Evolutionary conservation across 2,113 vertebrate species (phyloP).

Genomic region (Gadus chalcogrammus): DNA sequence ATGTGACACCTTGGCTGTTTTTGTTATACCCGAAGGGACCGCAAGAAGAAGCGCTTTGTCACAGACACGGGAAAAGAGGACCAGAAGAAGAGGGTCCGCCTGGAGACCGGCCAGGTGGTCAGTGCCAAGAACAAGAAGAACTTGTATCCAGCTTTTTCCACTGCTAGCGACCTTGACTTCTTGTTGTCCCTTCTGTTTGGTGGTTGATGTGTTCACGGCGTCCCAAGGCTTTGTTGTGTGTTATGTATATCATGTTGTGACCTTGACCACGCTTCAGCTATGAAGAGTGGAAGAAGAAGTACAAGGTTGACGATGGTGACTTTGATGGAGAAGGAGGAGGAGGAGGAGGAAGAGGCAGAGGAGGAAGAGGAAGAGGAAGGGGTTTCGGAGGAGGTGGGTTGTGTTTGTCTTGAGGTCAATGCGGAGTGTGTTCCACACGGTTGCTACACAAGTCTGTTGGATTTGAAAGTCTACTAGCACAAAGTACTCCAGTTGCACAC

Average conservation of each 20-base stretch:
- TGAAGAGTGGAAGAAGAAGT: constrained; percentile 95
- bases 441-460: too few species aligned
- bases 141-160: constrained; percentile 82
- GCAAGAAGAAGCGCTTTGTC: constrained; percentile 93
- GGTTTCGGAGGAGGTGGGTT: constrained; percentile 26
- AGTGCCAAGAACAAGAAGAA: constrained; percentile 85
- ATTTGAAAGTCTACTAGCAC: too few species aligned
- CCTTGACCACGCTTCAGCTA: constrained; percentile 78
- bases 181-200: neutral
- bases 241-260: too few species aligned
- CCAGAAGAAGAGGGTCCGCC: constrained; percentile 87
- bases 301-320: constrained; percentile 83
- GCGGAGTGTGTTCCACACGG: too few species aligned
- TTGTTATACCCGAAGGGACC: constrained; percentile 76
- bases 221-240: too few species aligned
- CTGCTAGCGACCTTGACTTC: neutral
- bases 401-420: neutral
- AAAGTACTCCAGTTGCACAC: too few species aligned
- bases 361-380: neutral
- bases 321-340: constrained; percentile 67
- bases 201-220: too few species aligned
- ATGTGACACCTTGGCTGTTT: too few species aligned
- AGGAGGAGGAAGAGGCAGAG: constrained; percentile 23
- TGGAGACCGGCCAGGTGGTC: constrained; percentile 82
- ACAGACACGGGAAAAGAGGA: constrained; percentile 81